Base-by-base conservation (phyloP, 2,888 invertebrate genomes). In the Enchytraeus crypticus region DNA sequence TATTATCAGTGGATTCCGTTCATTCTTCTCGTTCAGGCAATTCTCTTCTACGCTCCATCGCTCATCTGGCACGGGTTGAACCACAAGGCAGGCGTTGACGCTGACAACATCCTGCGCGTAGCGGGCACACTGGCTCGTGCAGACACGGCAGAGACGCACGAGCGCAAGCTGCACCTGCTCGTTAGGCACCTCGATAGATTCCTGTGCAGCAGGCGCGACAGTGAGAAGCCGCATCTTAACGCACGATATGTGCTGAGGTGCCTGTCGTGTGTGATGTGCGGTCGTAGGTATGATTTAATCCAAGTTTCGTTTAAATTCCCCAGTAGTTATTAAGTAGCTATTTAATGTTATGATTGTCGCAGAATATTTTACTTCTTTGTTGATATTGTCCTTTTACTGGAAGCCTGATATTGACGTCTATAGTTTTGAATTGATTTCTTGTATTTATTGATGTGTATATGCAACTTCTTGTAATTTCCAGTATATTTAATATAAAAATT, bases 21-120 rank as follows among this genome's bases (percentile, higher is more conserved):
- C 64, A 75, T 74, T 62, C 70, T 75, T 26, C 71, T 77, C 29
- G 65, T 69, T 32, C 70, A 77, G 64, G 76, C 78, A 49, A 70
- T 78, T 57, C 70, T 79, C 33, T 78, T 76, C 69, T 79, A 78
- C 67, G 70, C 74, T 57, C 78, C 78, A 11, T 75, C 76, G 66
- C 62, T 78, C 45, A 70, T 77, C 69, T 78, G 78, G 78, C 67
- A 78, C 57, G 64, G 73, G 34, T 71, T 79, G 72, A 75, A 74
- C 65, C 73, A 72, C 63, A 75, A 76, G 43, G 57, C 62, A 11
- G 66, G 66, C n/a, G 62, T 66, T 38, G 66, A 66, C 53, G 45
- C 64, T n/a, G 64, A 66, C 53, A 59, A 51, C 51, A 58, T 66
- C 18, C 57, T 66, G 45, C 53, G 29, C 23, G 30, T 56, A 3